phyloP scores from a whole-genome alignment of 2,113 vertebrate genomes.

The Chrysochloris asiatica region DNA sequence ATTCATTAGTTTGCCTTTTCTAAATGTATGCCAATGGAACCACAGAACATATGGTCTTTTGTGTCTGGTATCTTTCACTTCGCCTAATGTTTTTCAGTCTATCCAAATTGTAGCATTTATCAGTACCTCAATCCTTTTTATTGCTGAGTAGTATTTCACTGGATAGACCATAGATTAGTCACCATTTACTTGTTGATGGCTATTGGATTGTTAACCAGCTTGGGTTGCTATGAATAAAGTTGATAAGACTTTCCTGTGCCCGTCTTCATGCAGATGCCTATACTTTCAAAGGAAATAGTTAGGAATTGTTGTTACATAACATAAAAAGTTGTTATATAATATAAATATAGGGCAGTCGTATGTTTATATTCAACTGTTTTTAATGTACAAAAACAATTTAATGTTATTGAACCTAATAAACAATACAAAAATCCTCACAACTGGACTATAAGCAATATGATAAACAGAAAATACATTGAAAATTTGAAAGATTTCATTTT shows the following conservation, averaged over 20 bases:
- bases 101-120: accelerated
- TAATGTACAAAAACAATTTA: neutral
- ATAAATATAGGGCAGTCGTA: neutral
- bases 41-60: neutral
- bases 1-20: neutral
- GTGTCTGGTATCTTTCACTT: neutral
- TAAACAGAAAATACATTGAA: too few species aligned
- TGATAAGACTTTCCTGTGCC: neutral
- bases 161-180: too few species aligned
- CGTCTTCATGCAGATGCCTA: neutral
- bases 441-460: too few species aligned
- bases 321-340: too few species aligned
- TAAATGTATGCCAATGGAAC: neutral
- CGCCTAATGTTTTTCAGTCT: neutral
- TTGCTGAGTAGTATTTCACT: too few species aligned
- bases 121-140: neutral
- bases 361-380: neutral
- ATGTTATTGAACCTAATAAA: neutral
- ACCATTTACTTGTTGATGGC: neutral
- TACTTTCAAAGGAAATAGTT: constrained; percentile 9
- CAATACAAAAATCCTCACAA: neutral
- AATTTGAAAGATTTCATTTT: too few species aligned
- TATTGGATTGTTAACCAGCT: neutral
- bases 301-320: too few species aligned
- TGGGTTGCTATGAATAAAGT: neutral